These are phyloP conservation scores for Oreochromis mossambicus DNA, from an alignment of 2,797 vertebrate genomes.

Conservation along the genomic window DNA sequence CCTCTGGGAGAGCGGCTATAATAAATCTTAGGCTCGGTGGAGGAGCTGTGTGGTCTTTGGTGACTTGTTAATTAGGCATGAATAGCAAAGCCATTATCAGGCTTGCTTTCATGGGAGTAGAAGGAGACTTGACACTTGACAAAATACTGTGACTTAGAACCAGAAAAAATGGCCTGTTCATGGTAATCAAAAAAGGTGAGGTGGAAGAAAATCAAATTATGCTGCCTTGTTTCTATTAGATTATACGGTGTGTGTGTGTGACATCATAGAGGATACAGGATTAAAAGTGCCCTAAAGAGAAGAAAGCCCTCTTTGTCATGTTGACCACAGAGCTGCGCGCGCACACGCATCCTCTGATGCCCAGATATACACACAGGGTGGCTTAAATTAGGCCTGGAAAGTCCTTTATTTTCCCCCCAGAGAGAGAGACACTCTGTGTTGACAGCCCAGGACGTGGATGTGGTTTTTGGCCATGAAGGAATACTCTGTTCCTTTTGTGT, in stretches of 20 bases:
- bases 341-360: constrained; percentile 16
- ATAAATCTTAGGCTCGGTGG: constrained; percentile 39
- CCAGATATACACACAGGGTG: constrained; percentile 6
- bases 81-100: constrained; percentile 50
- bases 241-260: not conserved
- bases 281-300: not conserved
- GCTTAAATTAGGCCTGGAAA: constrained; percentile 39
- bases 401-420: constrained; percentile 1
- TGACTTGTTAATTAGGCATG: constrained; percentile 54
- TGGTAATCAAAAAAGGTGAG: not conserved
- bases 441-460: not conserved
- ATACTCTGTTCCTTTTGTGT: not conserved
- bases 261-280: constrained; percentile 9
- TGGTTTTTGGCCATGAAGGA: not conserved
- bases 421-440: constrained; percentile 10
- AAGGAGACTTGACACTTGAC: constrained; percentile 12
- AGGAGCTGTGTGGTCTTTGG: constrained; percentile 22
- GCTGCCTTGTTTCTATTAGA: not conserved
- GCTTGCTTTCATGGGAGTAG: not conserved
- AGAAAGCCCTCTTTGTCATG: constrained; percentile 50
- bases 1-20: constrained; percentile 15
- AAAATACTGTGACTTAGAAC: constrained; percentile 29
- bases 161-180: not conserved
- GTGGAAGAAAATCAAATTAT: not conserved
- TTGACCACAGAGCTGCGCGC: constrained; percentile 22